Percentiles rank a stretch among this genome's conserved stretches.
Conservation (phyloP, 1,140 invertebrate genomes). For the Plectus sambesii region DNA sequence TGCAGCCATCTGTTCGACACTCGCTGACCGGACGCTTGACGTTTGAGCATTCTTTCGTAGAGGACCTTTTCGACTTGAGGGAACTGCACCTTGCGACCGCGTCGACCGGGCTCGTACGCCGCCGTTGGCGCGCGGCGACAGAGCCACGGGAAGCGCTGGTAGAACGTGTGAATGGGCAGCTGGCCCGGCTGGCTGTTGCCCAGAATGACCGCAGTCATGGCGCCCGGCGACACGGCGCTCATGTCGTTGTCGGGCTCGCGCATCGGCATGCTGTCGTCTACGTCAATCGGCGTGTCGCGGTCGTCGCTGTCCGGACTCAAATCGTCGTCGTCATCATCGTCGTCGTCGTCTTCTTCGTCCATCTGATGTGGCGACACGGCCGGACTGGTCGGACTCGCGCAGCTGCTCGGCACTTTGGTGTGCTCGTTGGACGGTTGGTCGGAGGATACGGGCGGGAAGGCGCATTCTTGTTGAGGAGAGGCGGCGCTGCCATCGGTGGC, state of each 20-base stretch:
- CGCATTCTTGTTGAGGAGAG: too few species aligned
- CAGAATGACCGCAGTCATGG: constrained; percentile 19
- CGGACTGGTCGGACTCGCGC: neutral
- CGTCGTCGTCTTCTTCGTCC: neutral
- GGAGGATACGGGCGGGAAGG: too few species aligned
- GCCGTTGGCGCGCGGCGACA: neutral
- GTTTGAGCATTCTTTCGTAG: constrained; percentile 9
- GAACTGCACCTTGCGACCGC: constrained; percentile 18
- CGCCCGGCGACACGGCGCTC: too few species aligned
- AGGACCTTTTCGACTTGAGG: constrained; percentile 15
- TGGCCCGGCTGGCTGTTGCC: constrained; percentile 11
- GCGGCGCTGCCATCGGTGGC: too few species aligned
- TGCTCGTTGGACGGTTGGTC: too few species aligned
- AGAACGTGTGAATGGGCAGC: constrained; percentile 30
- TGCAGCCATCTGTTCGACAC: constrained; percentile 15
- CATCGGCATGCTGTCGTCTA: neutral
- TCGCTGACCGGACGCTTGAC: neutral
- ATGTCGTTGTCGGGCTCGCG: neutral
- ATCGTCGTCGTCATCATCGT: neutral
- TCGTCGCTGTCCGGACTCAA: neutral
- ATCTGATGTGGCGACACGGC: neutral
- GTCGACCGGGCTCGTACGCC: constrained; percentile 7
- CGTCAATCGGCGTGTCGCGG: neutral
- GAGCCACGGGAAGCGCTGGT: constrained; percentile 23
- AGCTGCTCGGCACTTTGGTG: neutral